These are phyloP conservation scores for Pseudopipra pipra DNA, from an alignment of 2,113 vertebrate genomes.

Conservation along the genomic window DNA sequence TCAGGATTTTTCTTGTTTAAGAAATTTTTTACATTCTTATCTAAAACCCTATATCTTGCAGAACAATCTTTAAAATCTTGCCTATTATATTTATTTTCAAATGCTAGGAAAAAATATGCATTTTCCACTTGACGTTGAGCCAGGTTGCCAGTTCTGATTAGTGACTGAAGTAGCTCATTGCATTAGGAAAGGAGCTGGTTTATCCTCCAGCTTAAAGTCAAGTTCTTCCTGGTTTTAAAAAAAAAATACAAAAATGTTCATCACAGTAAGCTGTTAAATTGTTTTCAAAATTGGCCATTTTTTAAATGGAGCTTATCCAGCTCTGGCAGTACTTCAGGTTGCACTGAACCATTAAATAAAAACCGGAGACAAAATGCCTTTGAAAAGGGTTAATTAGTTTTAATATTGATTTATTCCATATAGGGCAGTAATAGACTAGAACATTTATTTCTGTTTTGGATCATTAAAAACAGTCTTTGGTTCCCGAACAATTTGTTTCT, in stretches of 20 bases:
- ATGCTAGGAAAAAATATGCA: background rate
- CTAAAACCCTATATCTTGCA: background rate
- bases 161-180: background rate
- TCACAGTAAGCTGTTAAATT: conserved; percentile 80
- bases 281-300: conserved; percentile 86
- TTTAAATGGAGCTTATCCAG: conserved; percentile 91
- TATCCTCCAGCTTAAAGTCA: background rate
- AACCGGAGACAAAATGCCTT: conserved; percentile 86
- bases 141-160: background rate
- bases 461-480: conserved; percentile 74
- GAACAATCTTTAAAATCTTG: background rate
- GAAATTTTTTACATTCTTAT: no score
- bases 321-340: conserved; percentile 86
- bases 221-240: conserved; percentile 2
- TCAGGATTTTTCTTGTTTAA: background rate
- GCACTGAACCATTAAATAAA: conserved; percentile 96
- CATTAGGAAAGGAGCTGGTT: background rate
- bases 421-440: conserved; percentile 83
- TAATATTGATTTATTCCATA: conserved; percentile 97
- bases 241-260: conserved; percentile 28
- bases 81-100: background rate
- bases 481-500: conserved; percentile 63
- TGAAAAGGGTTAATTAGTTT: conserved; percentile 99
- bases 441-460: conserved; percentile 77
- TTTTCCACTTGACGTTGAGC: background rate